Conservation (phyloP, 2,888 invertebrate species). For the Agrochola lota region DNA sequence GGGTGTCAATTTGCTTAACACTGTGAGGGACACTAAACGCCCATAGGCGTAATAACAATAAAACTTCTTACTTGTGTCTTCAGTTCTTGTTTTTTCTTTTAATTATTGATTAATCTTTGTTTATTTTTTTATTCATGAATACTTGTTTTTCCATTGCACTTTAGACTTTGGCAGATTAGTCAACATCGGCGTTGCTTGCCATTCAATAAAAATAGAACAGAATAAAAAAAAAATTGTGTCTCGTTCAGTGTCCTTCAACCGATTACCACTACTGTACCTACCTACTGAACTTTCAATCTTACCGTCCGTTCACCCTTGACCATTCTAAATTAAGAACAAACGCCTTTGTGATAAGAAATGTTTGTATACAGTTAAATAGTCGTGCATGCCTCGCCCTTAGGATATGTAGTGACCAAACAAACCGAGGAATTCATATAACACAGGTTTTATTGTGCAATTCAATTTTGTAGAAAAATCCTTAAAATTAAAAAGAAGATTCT, state of each 20-base stretch:
- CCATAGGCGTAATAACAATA: not conserved
- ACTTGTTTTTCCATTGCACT: no score
- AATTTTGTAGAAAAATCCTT: not conserved
- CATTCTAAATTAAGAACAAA: constrained; percentile 59
- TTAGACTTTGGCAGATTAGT: no score
- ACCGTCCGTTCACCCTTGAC: constrained; percentile 40
- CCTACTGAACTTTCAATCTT: constrained; percentile 28
- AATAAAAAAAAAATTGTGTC: no score
- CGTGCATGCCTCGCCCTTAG: constrained; percentile 68
- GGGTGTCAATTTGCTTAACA: not conserved
- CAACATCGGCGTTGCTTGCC: no score
- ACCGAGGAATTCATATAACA: constrained; percentile 40
- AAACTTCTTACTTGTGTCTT: no score
- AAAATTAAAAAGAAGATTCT: not conserved
- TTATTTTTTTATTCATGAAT: no score
- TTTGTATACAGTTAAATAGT: constrained; percentile 73
- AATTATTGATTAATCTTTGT: no score
- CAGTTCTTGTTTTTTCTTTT: no score
- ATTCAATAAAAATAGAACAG: no score
- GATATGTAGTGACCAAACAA: constrained; percentile 63
- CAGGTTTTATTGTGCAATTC: constrained; percentile 2
- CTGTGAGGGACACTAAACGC: not conserved
- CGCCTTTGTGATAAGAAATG: constrained; percentile 65
- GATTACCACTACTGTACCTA: not conserved
- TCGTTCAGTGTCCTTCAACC: not conserved